Evolutionary conservation across 1,140 invertebrate species (phyloP).

Genomic region (Bactericera cockerelli): DNA sequence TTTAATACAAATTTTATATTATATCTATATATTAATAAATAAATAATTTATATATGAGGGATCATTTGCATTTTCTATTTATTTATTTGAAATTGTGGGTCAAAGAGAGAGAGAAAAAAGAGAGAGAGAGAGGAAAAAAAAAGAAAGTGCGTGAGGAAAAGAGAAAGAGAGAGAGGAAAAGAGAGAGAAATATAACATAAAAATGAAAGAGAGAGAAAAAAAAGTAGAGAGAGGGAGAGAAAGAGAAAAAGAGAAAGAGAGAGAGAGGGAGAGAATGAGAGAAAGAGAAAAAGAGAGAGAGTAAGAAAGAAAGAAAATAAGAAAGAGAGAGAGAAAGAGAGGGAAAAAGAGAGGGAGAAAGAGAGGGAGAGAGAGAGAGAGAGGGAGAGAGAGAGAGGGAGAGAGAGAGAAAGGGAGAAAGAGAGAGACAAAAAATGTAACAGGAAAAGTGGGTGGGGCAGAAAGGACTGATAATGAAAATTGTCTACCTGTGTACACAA

Average conservation of each 20-base stretch:
- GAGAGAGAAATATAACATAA: neutral
- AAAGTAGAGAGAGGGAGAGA: neutral
- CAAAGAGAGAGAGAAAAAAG: too few relatives aligned
- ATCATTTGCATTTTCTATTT: too few relatives aligned
- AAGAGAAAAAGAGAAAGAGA: neutral
- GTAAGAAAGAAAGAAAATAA: conserved; percentile 18
- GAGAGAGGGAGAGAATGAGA: neutral
- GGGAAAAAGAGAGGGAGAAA: conserved; percentile 19
- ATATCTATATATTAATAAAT: too few relatives aligned
- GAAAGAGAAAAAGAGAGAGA: conserved; percentile 18
- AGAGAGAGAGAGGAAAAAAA: too few relatives aligned
- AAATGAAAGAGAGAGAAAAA: neutral
- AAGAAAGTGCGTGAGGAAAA: too few relatives aligned
- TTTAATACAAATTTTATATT: too few relatives aligned
- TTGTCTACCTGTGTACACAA: too few relatives aligned
- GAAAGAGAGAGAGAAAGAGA: conserved; percentile 22
- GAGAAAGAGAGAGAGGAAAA: too few relatives aligned
- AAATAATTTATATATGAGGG: too few relatives aligned
- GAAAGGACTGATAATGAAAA: too few relatives aligned
- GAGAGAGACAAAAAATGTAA: conserved; percentile 4
- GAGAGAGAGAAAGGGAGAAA: conserved; percentile 22
- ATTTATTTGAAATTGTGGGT: too few relatives aligned
- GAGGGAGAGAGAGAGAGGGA: conserved; percentile 17
- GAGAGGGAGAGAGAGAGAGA: conserved; percentile 19
- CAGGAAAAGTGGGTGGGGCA: too few relatives aligned